These are phyloP conservation scores for Chrysolina americana DNA, from an alignment of 2,888 invertebrate species.

Conservation along the genomic window DNA sequence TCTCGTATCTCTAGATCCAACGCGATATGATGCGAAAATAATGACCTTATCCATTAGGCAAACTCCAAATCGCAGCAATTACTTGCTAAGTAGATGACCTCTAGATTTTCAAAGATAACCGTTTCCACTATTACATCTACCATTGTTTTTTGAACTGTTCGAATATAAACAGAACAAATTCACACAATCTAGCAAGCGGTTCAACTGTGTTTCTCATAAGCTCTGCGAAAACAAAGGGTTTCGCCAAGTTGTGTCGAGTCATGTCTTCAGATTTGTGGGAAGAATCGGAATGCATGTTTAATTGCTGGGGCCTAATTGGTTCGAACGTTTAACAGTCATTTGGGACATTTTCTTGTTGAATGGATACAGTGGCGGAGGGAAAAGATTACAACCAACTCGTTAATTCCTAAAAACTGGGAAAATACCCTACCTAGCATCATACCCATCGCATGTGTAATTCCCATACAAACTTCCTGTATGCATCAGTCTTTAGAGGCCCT, in stretches of 20 bases:
- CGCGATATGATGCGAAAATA: conserved; percentile 7
- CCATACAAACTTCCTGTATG: too few relatives aligned
- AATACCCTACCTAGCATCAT: too few relatives aligned
- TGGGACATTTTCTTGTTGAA: background rate
- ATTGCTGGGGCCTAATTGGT: background rate
- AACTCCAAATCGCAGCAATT: conserved; percentile 19
- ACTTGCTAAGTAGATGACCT: conserved; percentile 16
- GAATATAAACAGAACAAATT: conserved; percentile 15
- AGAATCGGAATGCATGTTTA: background rate
- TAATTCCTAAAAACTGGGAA: background rate
- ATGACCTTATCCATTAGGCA: conserved; percentile 19
- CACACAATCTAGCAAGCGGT: background rate
- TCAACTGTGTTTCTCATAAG: background rate
- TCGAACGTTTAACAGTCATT: background rate
- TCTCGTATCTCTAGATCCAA: background rate
- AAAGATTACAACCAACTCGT: background rate
- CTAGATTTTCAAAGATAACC: conserved; percentile 26
- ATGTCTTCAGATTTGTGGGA: conserved; percentile 16
- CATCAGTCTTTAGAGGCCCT: too few relatives aligned
- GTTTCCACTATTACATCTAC: conserved; percentile 18
- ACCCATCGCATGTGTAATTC: too few relatives aligned
- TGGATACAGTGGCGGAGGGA: background rate
- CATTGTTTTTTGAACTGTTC: conserved; percentile 11
- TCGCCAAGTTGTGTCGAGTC: background rate
- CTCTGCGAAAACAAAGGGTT: conserved; percentile 4